phyloP scores from a whole-genome alignment of 2,797 vertebrate species.

The Halcyon chelicuti region DNA sequence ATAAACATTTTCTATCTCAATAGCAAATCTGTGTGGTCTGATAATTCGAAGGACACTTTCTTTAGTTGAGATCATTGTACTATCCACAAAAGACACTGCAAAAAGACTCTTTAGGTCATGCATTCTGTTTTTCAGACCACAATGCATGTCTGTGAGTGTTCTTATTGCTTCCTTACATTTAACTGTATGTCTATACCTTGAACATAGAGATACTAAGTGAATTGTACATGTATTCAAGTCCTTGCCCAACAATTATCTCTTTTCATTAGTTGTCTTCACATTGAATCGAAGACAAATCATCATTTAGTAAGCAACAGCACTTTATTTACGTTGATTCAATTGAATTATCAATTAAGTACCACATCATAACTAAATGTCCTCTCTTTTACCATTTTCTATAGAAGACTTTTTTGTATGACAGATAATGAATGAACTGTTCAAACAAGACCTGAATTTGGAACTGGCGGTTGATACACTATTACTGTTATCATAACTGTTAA shows the following conservation, averaged over 20 bases:
- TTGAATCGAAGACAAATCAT: background rate
- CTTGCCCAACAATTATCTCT: background rate
- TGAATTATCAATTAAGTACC: background rate
- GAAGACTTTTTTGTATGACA: background rate
- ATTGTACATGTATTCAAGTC: background rate
- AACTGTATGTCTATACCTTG: background rate
- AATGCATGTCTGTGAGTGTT: background rate
- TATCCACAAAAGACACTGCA: background rate
- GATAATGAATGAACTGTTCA: background rate
- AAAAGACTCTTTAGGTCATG: background rate
- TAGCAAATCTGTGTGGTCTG: background rate
- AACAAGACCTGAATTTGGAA: background rate
- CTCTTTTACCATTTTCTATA: background rate
- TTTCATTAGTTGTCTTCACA: background rate
- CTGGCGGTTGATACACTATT: background rate
- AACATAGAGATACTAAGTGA: background rate
- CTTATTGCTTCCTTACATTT: background rate
- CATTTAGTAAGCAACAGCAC: background rate
- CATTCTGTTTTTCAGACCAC: background rate
- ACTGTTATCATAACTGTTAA: background rate
- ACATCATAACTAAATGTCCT: background rate
- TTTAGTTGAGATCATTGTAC: background rate
- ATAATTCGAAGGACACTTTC: background rate
- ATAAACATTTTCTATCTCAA: constrained; percentile 17
- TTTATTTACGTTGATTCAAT: background rate